Evolutionary conservation across 2,113 vertebrate species (phyloP), one percentile per base, ranked within the genome.

Genomic region (Rissa tridactyla): DNA sequence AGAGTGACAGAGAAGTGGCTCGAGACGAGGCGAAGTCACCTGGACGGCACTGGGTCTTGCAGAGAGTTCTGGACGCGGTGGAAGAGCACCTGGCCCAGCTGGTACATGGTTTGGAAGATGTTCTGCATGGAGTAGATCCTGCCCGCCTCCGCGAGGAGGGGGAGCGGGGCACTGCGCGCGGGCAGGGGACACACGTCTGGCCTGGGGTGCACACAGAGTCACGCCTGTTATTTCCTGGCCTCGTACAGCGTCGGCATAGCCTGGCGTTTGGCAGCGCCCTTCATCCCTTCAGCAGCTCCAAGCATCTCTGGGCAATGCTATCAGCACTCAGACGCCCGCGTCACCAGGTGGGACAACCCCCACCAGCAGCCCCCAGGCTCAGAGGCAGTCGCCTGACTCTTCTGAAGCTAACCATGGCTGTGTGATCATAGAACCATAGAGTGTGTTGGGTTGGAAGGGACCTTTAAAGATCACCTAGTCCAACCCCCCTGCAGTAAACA

Each of bases 71-170:
- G 82, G 46, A 97, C 83, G 61, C n/a, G 61, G 49, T 68, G 89
- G 94, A 92, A 79, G n/a, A 97, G 94, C 54, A 95, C 82, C 82
- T 85, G 96, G 17, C 91, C 92, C 82, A 97, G 93, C 44, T 92
- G 82, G 55, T 9, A 96, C 80, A 96, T 15, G 71, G 84, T 96
- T 86, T 94, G 95, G 77, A 97, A 78, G 93, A 97, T 65, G 77
- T 96, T 97, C 92, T 93, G 92, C 80, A 88, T 3, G 58, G 94
- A 97, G 81, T 94, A 97, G 96, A 97, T 97, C 92, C 97, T 97
- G 87, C 93, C 94, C 4, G 73, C 47, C 80, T 49, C 73, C 0
- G 6, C 13, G 10, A 90, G 58, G 10, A 81, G 44, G 44, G 96
- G 93, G 13, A 92, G 30, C 0, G 46, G 87, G 57, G 62, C 77